Evolutionary conservation across 2,113 vertebrate species (phyloP).

Genomic region (Ceyx melanurus): DNA sequence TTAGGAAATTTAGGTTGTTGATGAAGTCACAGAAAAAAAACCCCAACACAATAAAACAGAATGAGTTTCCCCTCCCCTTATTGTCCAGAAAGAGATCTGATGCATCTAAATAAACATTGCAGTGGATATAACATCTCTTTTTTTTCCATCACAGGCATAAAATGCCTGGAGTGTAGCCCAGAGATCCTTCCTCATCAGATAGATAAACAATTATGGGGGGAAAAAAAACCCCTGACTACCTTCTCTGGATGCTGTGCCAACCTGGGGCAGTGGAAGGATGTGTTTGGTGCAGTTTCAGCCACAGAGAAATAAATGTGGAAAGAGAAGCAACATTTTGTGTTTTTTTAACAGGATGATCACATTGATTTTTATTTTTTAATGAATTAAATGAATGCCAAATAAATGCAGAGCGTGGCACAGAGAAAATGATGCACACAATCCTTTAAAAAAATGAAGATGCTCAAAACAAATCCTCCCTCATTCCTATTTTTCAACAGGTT

Average conservation of each 20-base stretch:
- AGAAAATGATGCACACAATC: not conserved
- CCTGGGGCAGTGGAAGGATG: not conserved
- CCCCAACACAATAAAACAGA: too few species aligned
- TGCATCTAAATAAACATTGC: not conserved
- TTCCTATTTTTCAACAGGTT: not conserved
- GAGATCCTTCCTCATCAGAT: not conserved
- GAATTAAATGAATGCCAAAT: not conserved
- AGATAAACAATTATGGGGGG: rapidly evolving
- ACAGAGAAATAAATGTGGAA: not conserved
- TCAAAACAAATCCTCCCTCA: not conserved
- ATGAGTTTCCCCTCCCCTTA: not conserved
- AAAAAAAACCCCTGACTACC: too few species aligned
- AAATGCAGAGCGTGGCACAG: rapidly evolving
- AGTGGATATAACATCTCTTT: not conserved
- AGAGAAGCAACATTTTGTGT: not conserved
- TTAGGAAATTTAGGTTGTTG: not conserved
- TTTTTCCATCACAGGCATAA: not conserved
- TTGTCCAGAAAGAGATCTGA: not conserved
- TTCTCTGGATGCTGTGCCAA: not conserved
- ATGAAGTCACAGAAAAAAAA: not conserved
- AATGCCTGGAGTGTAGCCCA: not conserved
- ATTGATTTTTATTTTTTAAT: not conserved
- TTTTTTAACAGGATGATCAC: rapidly evolving
- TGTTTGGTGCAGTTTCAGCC: not conserved
- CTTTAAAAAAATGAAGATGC: not conserved